Conservation (phyloP, 30 jellyfish, hydroid and myxozoan genomes). For the Aurelia aurita complex sp. Pacific region DNA sequence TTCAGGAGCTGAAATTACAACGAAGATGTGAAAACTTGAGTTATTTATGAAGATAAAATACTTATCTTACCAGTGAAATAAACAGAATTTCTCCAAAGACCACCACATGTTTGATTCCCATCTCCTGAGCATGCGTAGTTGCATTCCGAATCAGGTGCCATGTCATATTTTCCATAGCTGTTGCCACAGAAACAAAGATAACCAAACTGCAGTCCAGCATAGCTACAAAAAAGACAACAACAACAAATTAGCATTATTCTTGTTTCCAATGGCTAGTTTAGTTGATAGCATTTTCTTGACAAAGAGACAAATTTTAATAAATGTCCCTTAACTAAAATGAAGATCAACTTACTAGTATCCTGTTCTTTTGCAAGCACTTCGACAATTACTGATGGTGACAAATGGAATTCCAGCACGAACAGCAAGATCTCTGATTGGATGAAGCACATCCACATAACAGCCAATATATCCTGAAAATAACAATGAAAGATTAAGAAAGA, state of each 20-base stretch:
- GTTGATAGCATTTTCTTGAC: too few relatives aligned
- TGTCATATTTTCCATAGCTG: constrained; percentile 91
- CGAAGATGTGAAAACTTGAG: too few relatives aligned
- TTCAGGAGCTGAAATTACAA: too few relatives aligned
- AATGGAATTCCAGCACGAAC: constrained; percentile 98
- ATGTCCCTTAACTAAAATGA: not conserved
- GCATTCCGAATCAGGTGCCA: constrained; percentile 96
- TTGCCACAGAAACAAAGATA: constrained; percentile 98
- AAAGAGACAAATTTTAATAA: too few relatives aligned
- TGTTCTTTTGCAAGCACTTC: constrained; percentile 92
- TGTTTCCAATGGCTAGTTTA: too few relatives aligned
- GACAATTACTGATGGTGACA: constrained; percentile 93
- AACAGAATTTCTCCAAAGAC: constrained; percentile 94
- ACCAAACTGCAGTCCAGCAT: constrained; percentile 99
- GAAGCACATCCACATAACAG: constrained; percentile 84
- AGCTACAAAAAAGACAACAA: constrained; percentile 38
- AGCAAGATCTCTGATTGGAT: constrained; percentile 90
- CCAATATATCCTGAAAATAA: constrained; percentile 85
- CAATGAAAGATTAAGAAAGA: too few relatives aligned
- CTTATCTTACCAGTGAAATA: constrained; percentile 76
- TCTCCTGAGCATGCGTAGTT: constrained; percentile 96
- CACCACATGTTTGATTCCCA: constrained; percentile 91
- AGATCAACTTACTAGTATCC: constrained; percentile 88
- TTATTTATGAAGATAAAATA: not conserved
- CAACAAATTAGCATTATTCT: too few relatives aligned